phyloP scores from a whole-genome alignment of 2,113 vertebrate species.

The Fulica atra region DNA sequence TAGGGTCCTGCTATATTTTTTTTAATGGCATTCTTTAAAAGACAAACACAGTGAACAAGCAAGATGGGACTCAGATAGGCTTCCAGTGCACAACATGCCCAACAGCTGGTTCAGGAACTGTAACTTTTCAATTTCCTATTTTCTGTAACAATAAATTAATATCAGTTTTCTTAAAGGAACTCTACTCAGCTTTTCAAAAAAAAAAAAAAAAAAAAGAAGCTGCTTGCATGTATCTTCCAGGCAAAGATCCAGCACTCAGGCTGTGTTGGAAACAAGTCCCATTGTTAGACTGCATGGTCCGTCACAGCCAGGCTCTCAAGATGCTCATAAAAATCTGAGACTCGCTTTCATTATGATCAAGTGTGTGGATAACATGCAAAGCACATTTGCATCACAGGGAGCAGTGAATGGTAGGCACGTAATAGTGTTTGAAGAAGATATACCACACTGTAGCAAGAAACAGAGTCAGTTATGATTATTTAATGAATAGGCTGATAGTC shows the following conservation, averaged over 20 bases:
- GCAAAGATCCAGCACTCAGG: neutral
- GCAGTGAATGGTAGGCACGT: neutral
- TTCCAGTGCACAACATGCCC: neutral
- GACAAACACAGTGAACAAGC: neutral
- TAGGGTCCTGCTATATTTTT: neutral
- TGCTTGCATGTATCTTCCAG: neutral
- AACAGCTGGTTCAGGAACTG: neutral
- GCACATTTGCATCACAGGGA: neutral
- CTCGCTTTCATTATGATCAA: conserved; percentile 22
- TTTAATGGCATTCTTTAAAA: neutral
- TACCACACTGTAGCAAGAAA: neutral
- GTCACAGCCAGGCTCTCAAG: neutral
- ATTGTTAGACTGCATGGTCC: neutral
- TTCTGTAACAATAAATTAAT: neutral
- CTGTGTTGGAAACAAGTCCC: neutral
- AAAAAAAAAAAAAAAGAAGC: neutral
- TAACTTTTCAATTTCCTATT: neutral
- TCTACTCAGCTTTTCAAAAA: neutral
- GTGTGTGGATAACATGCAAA: neutral
- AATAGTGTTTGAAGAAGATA: neutral
- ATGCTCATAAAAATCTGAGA: conserved; percentile 27
- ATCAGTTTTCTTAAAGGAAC: neutral
- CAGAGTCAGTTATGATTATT: neutral
- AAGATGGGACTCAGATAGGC: neutral
- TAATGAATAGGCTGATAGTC: neutral